These are phyloP conservation scores for Hippocampus comes DNA, from an alignment of 2,113 vertebrate species.

Conservation along the genomic window DNA sequence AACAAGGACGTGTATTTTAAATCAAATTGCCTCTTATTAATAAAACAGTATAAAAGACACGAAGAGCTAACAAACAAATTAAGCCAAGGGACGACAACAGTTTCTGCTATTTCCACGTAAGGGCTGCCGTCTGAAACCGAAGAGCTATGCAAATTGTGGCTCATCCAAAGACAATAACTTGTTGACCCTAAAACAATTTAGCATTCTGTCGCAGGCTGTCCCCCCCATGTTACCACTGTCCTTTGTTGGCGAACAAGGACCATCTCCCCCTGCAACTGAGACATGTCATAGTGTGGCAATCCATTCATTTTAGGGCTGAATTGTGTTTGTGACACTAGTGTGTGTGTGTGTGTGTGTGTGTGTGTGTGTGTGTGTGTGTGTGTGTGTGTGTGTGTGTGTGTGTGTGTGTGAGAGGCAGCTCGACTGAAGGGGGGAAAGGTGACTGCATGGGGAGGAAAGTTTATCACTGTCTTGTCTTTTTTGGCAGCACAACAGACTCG, in stretches of 20 bases:
- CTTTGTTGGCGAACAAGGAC: constrained; percentile 75
- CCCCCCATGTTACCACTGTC: constrained; percentile 72
- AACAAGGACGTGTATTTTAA: constrained; percentile 4
- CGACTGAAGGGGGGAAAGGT: constrained; percentile 60
- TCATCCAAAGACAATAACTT: constrained; percentile 70
- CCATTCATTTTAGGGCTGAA: constrained; percentile 83
- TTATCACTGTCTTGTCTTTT: constrained; percentile 84
- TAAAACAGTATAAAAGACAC: neutral
- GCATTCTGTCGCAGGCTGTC: constrained; percentile 77
- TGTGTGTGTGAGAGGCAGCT: constrained; percentile 36
- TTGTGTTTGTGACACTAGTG: constrained; percentile 59
- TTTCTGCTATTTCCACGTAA: constrained; percentile 17
- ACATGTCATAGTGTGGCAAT: constrained; percentile 78
- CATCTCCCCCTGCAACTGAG: constrained; percentile 74
- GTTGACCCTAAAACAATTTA: constrained; percentile 79
- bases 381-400: constrained; percentile 18
- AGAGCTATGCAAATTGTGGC: constrained; percentile 50
- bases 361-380: constrained; percentile 19
- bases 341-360: constrained; percentile 33
- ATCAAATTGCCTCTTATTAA: neutral
- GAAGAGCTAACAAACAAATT: neutral
- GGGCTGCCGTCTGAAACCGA: constrained; percentile 18
- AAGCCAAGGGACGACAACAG: constrained; percentile 1
- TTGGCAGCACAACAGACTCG: constrained; percentile 72
- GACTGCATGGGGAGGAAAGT: constrained; percentile 79